Evolutionary conservation across 2,888 invertebrate genomes (phyloP).

Genomic region (Parapristionchus giblindavisi): DNA sequence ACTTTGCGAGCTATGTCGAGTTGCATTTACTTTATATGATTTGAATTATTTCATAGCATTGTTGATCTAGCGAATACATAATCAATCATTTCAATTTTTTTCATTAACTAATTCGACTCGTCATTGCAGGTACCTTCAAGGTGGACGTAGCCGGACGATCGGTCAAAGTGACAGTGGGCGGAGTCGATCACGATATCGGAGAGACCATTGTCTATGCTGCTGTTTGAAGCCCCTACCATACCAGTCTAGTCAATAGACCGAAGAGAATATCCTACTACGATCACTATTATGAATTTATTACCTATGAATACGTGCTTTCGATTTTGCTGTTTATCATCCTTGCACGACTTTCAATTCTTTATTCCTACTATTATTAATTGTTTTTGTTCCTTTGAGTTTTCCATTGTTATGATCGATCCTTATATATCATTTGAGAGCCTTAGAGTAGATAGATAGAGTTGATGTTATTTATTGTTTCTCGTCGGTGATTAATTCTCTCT

Average conservation of each 20-base stretch:
- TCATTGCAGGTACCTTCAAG: conserved; percentile 41
- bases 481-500: too few species aligned
- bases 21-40: too few species aligned
- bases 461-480: too few species aligned
- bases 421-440: too few species aligned
- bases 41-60: too few species aligned
- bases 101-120: neutral
- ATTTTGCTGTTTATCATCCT: neutral
- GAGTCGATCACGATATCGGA: conserved; percentile 43
- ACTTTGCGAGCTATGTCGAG: too few species aligned
- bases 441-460: too few species aligned
- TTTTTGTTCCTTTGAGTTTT: too few species aligned
- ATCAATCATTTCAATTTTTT: conserved; percentile 3
- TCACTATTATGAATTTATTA: too few species aligned
- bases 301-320: neutral
- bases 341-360: neutral
- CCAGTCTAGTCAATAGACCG: neutral
- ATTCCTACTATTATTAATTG: neutral
- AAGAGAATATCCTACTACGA: neutral
- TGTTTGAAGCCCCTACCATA: conserved; percentile 37
- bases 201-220: conserved; percentile 51
- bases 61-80: too few species aligned
- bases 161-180: conserved; percentile 42
- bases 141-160: conserved; percentile 38
- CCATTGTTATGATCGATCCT: too few species aligned